phyloP scores from a whole-genome alignment of 2,113 vertebrate genomes.

The Periophthalmodon schlosseri region DNA sequence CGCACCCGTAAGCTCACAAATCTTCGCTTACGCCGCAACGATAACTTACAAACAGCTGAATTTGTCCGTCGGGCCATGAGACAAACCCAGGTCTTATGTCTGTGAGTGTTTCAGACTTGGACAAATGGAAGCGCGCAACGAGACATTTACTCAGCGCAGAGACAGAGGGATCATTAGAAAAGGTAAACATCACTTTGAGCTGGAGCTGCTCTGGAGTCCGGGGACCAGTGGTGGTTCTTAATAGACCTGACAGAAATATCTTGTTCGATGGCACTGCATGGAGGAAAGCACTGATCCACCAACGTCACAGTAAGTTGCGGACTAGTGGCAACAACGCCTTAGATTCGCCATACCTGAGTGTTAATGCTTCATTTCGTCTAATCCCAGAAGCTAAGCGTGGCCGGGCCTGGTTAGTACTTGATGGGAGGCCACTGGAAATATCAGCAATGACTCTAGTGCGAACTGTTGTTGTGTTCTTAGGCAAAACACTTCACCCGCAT shows the following conservation, averaged over 20 bases:
- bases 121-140: conserved; percentile 29
- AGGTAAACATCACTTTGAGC: conserved; percentile 79
- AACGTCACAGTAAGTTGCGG: too few species aligned
- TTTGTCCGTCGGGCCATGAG: conserved; percentile 37
- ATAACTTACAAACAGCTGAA: conserved; percentile 27
- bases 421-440: too few species aligned
- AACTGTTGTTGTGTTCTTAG: too few species aligned
- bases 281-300: too few species aligned
- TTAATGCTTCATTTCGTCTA: too few species aligned
- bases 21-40: not conserved
- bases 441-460: too few species aligned
- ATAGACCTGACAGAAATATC: conserved; percentile 66
- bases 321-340: too few species aligned
- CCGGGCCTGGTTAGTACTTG: too few species aligned
- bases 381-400: too few species aligned
- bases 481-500: too few species aligned
- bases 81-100: conserved; percentile 30
- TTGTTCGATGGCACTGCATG: too few species aligned
- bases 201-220: conserved; percentile 68
- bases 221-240: conserved; percentile 70
- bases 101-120: conserved; percentile 33
- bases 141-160: conserved; percentile 61
- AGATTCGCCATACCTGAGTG: too few species aligned
- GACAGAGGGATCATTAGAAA: conserved; percentile 74
- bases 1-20: not conserved